Evolutionary conservation across 2,888 invertebrate genomes (phyloP), one percentile per base, ranked within the genome.

Genomic region (Cyaniris semiargus): DNA sequence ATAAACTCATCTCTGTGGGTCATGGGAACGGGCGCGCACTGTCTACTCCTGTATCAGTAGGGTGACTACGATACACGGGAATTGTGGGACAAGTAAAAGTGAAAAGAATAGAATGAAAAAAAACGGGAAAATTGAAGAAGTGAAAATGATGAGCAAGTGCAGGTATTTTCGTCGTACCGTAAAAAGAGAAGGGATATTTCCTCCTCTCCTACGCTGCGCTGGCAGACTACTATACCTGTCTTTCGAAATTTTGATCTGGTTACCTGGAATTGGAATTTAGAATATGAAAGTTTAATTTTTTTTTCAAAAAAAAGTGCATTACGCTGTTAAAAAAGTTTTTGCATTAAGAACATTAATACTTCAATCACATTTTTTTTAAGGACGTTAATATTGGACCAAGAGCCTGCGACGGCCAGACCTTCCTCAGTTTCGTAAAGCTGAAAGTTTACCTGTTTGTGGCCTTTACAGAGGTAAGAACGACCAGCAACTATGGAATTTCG

Each of bases 11-110:
- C 72, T 70, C 85, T 84, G 81, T 88, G 80, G 92, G 92, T 92
- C 93, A 90, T 93, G 93, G 81, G 93, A 93, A 81, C 89, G 90
- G 85, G 88, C 91, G 88, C 86, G 87, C 86, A 91, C 91, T 91
- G 87, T 88, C 87, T 88, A 82, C 84, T 82, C 82, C 81, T 83
- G 83, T 56, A 78, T 48, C 6, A 21, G 81, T 87, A 86, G 82
- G 82, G 86, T 83, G 83, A 78, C 88, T 76, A 84, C 80, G 76
- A 7, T 34, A 71, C n/a, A 10, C 10, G 27, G n/a, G 70, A 75
- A 21, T 56, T 31, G 18, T 4, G 74, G 74, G 78, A 77, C 72
- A 72, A 48, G 48, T 74, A 74, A 74, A 53, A 74, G 74, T 74
- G 74, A 74, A 74, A 74, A 31, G 44, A 44, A 44, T 44, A 3